Conservation (phyloP, 2,888 invertebrate genomes). For the Atherix ibis region DNA sequence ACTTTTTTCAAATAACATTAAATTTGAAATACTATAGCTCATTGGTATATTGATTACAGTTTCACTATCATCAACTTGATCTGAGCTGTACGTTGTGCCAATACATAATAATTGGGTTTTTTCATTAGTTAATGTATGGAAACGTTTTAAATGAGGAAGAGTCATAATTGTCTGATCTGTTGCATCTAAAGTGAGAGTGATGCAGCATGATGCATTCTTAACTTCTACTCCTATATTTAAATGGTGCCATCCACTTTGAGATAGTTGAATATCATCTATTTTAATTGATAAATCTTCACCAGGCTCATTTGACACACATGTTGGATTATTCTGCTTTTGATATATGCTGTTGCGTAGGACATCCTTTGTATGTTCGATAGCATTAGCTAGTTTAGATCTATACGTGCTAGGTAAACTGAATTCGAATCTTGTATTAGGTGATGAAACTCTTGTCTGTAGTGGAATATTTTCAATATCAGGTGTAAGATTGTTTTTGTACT, state of each 20-base stretch:
- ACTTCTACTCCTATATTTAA: constrained; percentile 22
- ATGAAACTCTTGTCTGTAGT: too few species aligned
- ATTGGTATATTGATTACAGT: constrained; percentile 13
- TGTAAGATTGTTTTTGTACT: background rate
- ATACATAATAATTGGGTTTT: constrained; percentile 24
- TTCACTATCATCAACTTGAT: constrained; percentile 17
- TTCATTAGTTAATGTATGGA: constrained; percentile 15
- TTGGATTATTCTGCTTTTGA: constrained; percentile 20
- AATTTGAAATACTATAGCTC: constrained; percentile 23
- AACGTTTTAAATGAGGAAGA: constrained; percentile 19
- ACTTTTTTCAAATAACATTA: constrained; percentile 26
- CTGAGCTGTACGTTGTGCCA: constrained; percentile 14
- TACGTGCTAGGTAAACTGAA: background rate
- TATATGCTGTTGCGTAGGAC: constrained; percentile 26
- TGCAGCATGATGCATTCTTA: constrained; percentile 19
- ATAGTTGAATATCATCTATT: constrained; percentile 21
- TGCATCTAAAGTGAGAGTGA: constrained; percentile 24
- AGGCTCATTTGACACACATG: constrained; percentile 13
- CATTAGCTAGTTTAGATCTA: constrained; percentile 20
- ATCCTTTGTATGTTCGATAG: constrained; percentile 25
- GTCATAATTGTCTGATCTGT: constrained; percentile 21
- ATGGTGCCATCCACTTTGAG: constrained; percentile 28
- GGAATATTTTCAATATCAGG: constrained; percentile 9
- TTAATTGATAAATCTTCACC: constrained; percentile 22
- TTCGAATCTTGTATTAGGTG: background rate